Base-by-base conservation (phyloP, 2,888 invertebrate genomes). In the Eupithecia subumbrata region DNA sequence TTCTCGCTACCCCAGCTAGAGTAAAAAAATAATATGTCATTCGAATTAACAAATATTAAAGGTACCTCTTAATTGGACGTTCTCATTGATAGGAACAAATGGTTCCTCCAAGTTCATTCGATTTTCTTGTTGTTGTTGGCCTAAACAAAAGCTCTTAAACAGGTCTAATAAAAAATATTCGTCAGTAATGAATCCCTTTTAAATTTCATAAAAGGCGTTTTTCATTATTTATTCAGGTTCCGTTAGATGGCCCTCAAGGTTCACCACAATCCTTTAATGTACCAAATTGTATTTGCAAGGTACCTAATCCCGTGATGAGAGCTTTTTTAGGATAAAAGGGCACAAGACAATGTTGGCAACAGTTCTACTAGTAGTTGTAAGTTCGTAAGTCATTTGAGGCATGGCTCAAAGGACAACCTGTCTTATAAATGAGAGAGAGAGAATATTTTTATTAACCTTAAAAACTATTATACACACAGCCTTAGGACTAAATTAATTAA, bases 171-270 rank as follows among this genome's bases (percentile, higher is more conserved):
- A 68, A 67, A 48, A 37, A 37, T 43, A 69, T 69, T 64, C 14
- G 30, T 69, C 68, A 68, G 52, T 71, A n/a, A 72, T 63, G 25
- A 48, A n/a, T 64, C 68, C 75, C 52, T 30, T 63, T 75, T 72
- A 45, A 68, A 75, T 73, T 70, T 52, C 67, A 73, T 78, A 66
- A 64, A 64, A 69, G 75, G 75, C 72, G 69, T 72, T 64, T 72
- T 75, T 66, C 52, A 69, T 75, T 75, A 72, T 75, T 75, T 75
- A 75, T 75, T 75, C 72, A 75, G 75, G 75, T 64, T 25, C 68
- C 60, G 22, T 43, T 37, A 40, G 45, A 63, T 52, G 72, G 63
- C 69, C 48, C 37, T 30, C 25, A 45, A 60, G 45, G 14, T 45
- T 63, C 56, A 63, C 25, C 69, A 45, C 60, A 16, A 75, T 69